These are phyloP conservation scores for Gandaritis pyraliata DNA, from an alignment of 2,888 invertebrate genomes.

Conservation along the genomic window DNA sequence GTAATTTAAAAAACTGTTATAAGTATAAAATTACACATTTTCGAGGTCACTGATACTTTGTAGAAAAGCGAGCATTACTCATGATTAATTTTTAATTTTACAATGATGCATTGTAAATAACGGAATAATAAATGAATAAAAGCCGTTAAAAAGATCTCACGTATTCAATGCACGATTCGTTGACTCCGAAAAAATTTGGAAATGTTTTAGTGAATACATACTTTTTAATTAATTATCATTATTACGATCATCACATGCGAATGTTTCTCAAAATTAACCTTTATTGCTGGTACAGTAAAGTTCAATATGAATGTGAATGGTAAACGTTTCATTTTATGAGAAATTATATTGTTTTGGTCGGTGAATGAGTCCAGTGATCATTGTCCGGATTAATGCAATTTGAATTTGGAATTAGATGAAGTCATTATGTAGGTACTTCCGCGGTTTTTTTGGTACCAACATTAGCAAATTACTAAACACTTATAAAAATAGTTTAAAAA, in stretches of 20 bases:
- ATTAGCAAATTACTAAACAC: background rate
- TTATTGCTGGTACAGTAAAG: slow-evolving; percentile 47
- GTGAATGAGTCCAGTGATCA: slow-evolving; percentile 70
- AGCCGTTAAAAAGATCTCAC: slow-evolving; percentile 58
- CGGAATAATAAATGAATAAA: slow-evolving; percentile 62
- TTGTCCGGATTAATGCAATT: slow-evolving; percentile 75
- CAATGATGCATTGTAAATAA: slow-evolving; percentile 40
- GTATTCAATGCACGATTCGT: slow-evolving; percentile 67
- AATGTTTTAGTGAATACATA: slow-evolving; percentile 73
- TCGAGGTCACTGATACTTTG: slow-evolving; percentile 2
- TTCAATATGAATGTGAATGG: slow-evolving; percentile 42
- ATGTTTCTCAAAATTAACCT: slow-evolving; percentile 45
- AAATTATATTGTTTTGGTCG: slow-evolving; percentile 76
- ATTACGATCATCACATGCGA: slow-evolving; percentile 48
- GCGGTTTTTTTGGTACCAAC: background rate
- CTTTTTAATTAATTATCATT: slow-evolving; percentile 80
- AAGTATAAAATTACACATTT: background rate
- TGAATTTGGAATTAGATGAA: slow-evolving; percentile 68
- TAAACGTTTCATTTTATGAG: slow-evolving; percentile 63
- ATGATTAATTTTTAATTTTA: slow-evolving; percentile 27
- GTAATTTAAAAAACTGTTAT: background rate
- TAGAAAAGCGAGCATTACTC: background rate
- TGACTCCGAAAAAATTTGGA: slow-evolving; percentile 75
- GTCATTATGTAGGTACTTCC: slow-evolving; percentile 50
- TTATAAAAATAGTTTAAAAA: too few relatives aligned